These are phyloP conservation scores for Dromius quadrimaculatus DNA, from an alignment of 2,888 invertebrate genomes.

Conservation along the genomic window DNA sequence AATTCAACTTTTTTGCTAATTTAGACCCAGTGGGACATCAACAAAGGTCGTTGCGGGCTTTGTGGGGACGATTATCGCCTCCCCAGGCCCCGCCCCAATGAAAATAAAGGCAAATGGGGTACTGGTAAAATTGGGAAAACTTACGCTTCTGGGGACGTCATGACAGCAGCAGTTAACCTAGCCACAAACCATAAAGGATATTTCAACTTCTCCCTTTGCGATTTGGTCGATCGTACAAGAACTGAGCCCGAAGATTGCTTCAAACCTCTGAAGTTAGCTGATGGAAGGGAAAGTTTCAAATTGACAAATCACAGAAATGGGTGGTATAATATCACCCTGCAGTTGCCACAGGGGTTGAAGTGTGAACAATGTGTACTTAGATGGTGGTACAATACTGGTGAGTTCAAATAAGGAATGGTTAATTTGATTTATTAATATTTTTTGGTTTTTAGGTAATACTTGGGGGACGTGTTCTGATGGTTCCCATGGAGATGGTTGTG, in stretches of 20 bases:
- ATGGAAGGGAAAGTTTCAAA: conserved; percentile 56
- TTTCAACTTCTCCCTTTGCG: conserved; percentile 55
- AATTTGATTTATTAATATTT: not conserved
- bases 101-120: conserved; percentile 66
- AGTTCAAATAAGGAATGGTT: conserved; percentile 26
- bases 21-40: conserved; percentile 55
- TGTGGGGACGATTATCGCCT: conserved; percentile 64
- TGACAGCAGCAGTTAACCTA: conserved; percentile 61
- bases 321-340: conserved; percentile 56
- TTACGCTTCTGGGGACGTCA: conserved; percentile 61
- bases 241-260: conserved; percentile 61
- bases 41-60: conserved; percentile 63
- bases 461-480: conserved; percentile 64
- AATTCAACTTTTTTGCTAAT: not conserved
- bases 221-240: conserved; percentile 54
- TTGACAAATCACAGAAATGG: conserved; percentile 55
- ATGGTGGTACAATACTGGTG: conserved; percentile 64
- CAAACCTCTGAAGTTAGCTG: conserved; percentile 55
- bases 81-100: conserved; percentile 64
- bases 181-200: conserved; percentile 65
- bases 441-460: conserved; percentile 61
- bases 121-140: conserved; percentile 63
- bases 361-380: conserved; percentile 63
- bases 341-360: conserved; percentile 60
- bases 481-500: conserved; percentile 61